Evolutionary conservation across 1,140 invertebrate genomes (phyloP), one percentile per base, ranked within the genome.

Genomic region (Cotesia typhae): DNA sequence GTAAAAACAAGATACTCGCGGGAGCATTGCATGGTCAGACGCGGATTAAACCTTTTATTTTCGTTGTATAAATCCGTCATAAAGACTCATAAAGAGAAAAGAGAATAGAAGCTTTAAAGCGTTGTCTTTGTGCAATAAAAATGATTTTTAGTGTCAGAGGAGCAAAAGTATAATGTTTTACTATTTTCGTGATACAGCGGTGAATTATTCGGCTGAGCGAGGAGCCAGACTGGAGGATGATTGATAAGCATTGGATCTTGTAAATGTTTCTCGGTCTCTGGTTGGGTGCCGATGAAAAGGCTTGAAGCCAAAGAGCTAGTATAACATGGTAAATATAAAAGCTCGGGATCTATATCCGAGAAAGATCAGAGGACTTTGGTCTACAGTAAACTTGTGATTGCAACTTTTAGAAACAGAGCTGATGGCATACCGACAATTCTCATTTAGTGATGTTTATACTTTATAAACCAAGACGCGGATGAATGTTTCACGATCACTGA

Each of bases 11-110:
- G 28, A 28, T 28, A 28, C 10, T 9, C 35, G 35, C 10, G 7
- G 61, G 7, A n/a, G 47, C 76, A 70, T 77, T 80, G 28, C 28
- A 28, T 28, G 83, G 81, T 82, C 83, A 84, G 83, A 81, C 82
- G 81, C 71, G 74, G 76, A 73, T 83, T 87, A 86, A 87, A 87
- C 86, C 84, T 82, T 74, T 85, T 87, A 87, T 86, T 84, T 83
- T 81, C 83, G 82, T 85, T 86, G 84, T 86, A 83, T 86, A 87
- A 85, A 86, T 85, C 84, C 81, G 82, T 86, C 85, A 80, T 86
- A 87, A 86, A 87, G 86, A 85, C 82, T 86, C 86, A 87, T 86
- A 85, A 82, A 82, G 79, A 68, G 71, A 71, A 77, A 76, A 72
- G 74, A 53, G 69, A 67, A 67, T 71, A 51, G 38, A 41, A 41